phyloP scores from a whole-genome alignment of 2,888 invertebrate genomes.

The Camponotus fellah region DNA sequence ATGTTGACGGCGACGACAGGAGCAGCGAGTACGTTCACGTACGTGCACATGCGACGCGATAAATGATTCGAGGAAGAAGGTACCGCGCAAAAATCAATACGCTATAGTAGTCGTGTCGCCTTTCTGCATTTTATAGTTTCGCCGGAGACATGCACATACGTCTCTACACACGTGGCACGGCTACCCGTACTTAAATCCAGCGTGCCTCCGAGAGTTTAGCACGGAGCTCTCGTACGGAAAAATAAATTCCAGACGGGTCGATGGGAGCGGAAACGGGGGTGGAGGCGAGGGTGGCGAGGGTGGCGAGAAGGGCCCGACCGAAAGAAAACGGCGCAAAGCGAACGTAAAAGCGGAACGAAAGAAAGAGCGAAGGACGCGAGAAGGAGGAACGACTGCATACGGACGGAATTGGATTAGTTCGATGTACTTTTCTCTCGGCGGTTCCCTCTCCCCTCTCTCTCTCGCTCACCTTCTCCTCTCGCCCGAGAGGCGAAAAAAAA shows the following conservation, averaged over 20 bases:
- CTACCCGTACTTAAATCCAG: conserved; percentile 66
- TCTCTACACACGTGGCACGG: conserved; percentile 9
- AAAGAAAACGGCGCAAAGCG: conserved; percentile 45
- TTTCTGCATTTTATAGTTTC: conserved; percentile 70
- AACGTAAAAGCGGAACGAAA: conserved; percentile 54
- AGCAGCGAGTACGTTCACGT: not conserved
- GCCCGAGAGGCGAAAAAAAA: not conserved
- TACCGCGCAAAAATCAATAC: conserved; percentile 68
- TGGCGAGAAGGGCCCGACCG: not conserved
- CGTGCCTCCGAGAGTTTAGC: conserved; percentile 66
- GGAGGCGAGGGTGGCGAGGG: not conserved
- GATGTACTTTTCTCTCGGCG: conserved; percentile 72
- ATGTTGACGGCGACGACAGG: not conserved
- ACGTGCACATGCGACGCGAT: conserved; percentile 48
- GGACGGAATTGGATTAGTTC: conserved; percentile 73
- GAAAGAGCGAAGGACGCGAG: conserved; percentile 41
- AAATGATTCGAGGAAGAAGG: conserved; percentile 62
- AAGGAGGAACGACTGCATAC: conserved; percentile 64
- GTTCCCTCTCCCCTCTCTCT: conserved; percentile 38
- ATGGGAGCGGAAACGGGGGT: conserved; percentile 1
- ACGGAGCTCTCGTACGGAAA: conserved; percentile 67
- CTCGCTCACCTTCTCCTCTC: not conserved
- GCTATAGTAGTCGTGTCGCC: conserved; percentile 59
- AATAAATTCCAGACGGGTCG: conserved; percentile 70
- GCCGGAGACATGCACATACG: conserved; percentile 37